Percentiles rank a stretch among this genome's conserved stretches.
These are phyloP conservation scores for Sinelater perroti DNA, from an alignment of 2,888 invertebrate genomes.

Conservation along the genomic window DNA sequence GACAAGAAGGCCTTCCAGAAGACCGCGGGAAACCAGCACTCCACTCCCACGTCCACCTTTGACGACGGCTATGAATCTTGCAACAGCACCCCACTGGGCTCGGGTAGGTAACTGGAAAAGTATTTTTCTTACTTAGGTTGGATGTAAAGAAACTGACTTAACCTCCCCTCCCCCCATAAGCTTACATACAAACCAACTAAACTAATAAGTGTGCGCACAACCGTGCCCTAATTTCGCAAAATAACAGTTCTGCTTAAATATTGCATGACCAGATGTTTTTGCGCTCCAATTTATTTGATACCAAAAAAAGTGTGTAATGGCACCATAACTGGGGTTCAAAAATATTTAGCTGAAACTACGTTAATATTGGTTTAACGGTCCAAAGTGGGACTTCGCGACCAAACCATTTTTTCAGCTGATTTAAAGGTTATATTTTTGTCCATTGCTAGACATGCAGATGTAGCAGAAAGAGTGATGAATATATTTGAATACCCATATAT, in stretches of 20 bases:
- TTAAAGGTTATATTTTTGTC: too few species aligned
- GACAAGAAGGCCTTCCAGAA: slow-evolving; percentile 37
- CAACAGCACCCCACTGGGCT: slow-evolving; percentile 71
- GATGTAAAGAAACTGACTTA: too few species aligned
- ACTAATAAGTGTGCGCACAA: slow-evolving; percentile 7
- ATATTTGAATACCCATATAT: too few species aligned
- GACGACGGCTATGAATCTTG: slow-evolving; percentile 75
- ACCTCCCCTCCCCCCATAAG: too few species aligned
- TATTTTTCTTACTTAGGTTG: neutral
- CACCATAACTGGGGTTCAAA: too few species aligned
- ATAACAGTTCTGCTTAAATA: neutral
- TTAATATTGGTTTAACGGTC: too few species aligned
- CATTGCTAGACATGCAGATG: too few species aligned
- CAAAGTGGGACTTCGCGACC: too few species aligned
- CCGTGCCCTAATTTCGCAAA: slow-evolving; percentile 1
- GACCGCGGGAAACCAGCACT: slow-evolving; percentile 45
- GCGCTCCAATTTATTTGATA: slow-evolving; percentile 4
- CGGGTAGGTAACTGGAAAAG: slow-evolving; percentile 62
- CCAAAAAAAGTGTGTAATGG: slow-evolving; percentile 5
- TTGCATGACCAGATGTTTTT: slow-evolving; percentile 10
- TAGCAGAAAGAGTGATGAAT: too few species aligned
- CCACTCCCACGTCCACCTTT: slow-evolving; percentile 60
- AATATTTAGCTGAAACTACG: too few species aligned
- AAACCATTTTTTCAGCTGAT: too few species aligned
- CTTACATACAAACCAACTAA: too few species aligned